Conservation (phyloP, 2,888 invertebrate genomes). For the Iselma pallidipennis region DNA sequence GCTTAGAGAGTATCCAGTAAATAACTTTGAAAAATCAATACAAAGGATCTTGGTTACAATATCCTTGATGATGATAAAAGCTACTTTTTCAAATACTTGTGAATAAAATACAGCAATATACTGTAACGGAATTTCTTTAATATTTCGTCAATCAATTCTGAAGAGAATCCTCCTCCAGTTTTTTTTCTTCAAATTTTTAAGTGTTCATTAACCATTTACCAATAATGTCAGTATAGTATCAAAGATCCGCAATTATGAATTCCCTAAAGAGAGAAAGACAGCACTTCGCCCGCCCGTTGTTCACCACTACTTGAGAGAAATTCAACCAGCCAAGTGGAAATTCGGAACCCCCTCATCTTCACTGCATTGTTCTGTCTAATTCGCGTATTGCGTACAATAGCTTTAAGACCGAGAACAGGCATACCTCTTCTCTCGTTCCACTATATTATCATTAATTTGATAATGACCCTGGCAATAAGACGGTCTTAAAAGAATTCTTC, state of each 20-base stretch:
- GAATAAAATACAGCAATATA: neutral
- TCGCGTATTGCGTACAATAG: slow-evolving; percentile 30
- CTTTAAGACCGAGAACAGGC: slow-evolving; percentile 23
- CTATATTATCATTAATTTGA: slow-evolving; percentile 35
- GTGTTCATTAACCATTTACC: slow-evolving; percentile 25
- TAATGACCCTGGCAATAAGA: slow-evolving; percentile 31
- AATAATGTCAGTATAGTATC: slow-evolving; percentile 26
- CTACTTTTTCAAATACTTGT: too few species aligned
- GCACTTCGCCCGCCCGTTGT: neutral
- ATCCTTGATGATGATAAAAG: slow-evolving; percentile 1
- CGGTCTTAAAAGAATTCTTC: slow-evolving; percentile 7
- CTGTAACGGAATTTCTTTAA: neutral
- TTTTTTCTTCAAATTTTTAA: neutral
- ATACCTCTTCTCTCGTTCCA: slow-evolving; percentile 17
- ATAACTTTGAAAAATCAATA: slow-evolving; percentile 8
- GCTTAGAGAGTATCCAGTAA: neutral
- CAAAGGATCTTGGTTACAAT: slow-evolving; percentile 1
- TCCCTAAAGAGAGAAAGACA: slow-evolving; percentile 12
- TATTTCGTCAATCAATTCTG: neutral
- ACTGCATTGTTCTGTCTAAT: slow-evolving; percentile 33
- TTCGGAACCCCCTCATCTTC: slow-evolving; percentile 28
- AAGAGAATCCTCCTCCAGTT: neutral
- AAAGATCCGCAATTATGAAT: slow-evolving; percentile 29
- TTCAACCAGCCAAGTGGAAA: slow-evolving; percentile 30
- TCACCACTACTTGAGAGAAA: slow-evolving; percentile 18